Percentiles rank a stretch among this genome's conserved stretches.
These are phyloP conservation scores for Exocentrus adspersus DNA, from an alignment of 2,888 invertebrate species.

Conservation along the genomic window DNA sequence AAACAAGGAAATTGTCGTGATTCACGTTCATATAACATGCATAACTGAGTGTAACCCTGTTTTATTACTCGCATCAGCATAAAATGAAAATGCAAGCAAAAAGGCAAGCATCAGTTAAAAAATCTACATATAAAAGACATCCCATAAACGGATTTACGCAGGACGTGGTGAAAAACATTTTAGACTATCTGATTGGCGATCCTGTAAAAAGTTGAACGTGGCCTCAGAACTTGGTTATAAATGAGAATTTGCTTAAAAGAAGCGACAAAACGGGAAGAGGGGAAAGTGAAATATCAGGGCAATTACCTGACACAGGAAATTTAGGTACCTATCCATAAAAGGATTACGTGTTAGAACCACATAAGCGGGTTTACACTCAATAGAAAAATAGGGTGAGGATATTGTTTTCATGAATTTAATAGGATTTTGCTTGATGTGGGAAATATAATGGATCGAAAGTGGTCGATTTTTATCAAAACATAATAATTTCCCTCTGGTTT, in stretches of 20 bases:
- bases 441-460: no score
- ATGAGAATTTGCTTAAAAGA: background rate
- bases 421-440: no score
- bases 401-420: background rate
- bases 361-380: background rate
- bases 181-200: background rate
- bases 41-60: no score
- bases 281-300: background rate
- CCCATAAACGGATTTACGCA: no score
- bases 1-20: no score
- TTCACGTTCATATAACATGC: no score
- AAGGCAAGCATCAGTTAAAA: no score
- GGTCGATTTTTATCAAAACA: no score
- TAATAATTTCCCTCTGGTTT: no score
- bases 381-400: background rate
- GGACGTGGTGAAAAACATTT: background rate
- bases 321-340: conserved; percentile 2
- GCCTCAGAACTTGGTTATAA: background rate
- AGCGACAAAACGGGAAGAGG: background rate
- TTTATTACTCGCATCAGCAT: no score
- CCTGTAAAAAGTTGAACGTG: background rate
- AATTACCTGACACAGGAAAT: background rate
- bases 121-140: background rate
- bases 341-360: background rate
- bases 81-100: no score